Conservation (phyloP, 2,113 vertebrate genomes). For the Taxidea taxus region DNA sequence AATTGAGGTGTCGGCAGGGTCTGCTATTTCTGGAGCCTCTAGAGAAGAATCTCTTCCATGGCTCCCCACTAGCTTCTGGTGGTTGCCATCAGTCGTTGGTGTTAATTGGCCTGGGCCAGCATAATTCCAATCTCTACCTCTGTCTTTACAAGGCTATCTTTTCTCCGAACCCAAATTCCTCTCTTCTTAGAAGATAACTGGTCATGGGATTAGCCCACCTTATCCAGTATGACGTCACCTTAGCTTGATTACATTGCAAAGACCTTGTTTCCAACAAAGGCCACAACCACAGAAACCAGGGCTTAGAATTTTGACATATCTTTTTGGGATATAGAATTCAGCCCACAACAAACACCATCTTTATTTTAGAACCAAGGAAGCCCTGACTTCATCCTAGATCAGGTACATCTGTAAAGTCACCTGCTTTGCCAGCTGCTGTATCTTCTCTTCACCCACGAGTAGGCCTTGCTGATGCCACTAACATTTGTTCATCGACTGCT, state of each 20-base stretch:
- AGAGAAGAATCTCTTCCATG: too few relatives aligned
- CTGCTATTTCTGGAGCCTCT: neutral
- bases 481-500: neutral
- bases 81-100: neutral
- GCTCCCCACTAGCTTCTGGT: neutral
- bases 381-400: neutral
- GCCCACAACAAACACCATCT: neutral
- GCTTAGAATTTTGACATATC: neutral
- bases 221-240: neutral
- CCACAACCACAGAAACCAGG: neutral
- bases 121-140: neutral
- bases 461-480: neutral
- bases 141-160: neutral
- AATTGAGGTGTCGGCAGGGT: neutral
- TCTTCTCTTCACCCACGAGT: neutral
- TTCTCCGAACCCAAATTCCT: neutral
- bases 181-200: neutral
- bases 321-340: neutral
- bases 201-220: neutral
- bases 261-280: neutral
- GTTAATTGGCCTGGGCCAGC: neutral
- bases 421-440: neutral
- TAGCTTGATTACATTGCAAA: neutral
- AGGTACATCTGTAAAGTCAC: neutral
- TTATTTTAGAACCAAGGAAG: neutral